phyloP scores from a whole-genome alignment of 2,797 vertebrate species.

The Staurois parvus region DNA sequence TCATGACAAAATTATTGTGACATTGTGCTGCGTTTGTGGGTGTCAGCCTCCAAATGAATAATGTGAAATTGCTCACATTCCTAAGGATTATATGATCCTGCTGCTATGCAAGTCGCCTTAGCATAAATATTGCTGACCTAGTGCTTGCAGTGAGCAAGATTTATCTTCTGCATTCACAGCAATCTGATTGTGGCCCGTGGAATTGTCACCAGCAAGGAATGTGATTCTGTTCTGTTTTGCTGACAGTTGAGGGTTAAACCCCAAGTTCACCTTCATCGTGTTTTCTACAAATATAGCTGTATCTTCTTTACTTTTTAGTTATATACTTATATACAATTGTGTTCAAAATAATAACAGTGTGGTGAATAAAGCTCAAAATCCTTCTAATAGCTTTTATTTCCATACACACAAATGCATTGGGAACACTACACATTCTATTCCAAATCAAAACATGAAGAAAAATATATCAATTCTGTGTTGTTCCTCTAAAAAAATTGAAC shows the following conservation, averaged over 20 bases:
- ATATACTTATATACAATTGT: too few relatives aligned
- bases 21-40: constrained; percentile 1
- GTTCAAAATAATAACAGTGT: too few relatives aligned
- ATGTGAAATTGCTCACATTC: constrained; percentile 3
- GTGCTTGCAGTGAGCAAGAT: constrained; percentile 23
- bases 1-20: constrained; percentile 9
- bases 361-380: too few relatives aligned
- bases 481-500: too few relatives aligned
- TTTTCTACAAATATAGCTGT: too few relatives aligned
- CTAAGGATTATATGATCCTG: constrained; percentile 30
- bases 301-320: too few relatives aligned
- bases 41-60: background rate
- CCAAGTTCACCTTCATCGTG: background rate
- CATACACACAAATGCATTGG: too few relatives aligned
- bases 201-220: background rate
- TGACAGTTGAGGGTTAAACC: constrained; percentile 25
- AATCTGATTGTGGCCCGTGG: background rate
- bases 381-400: too few relatives aligned
- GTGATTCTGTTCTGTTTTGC: background rate
- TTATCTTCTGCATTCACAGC: constrained; percentile 8
- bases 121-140: constrained; percentile 51
- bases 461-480: too few relatives aligned
- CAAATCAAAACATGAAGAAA: too few relatives aligned
- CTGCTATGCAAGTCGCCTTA: constrained; percentile 22
- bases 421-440: too few relatives aligned